Base-by-base conservation (phyloP, 1,140 invertebrate species). In the Apocrypta bakeri region DNA sequence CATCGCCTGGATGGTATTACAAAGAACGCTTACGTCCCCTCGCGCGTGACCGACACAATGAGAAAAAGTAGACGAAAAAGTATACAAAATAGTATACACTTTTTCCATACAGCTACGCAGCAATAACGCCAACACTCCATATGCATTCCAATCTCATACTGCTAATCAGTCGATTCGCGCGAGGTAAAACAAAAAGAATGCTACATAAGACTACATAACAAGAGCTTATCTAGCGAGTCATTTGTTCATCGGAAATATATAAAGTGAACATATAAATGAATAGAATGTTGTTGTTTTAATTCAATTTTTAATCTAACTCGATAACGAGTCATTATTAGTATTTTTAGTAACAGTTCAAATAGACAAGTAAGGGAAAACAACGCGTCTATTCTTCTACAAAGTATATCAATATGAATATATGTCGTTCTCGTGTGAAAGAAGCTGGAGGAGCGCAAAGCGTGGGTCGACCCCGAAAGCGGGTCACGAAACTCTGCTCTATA, bases 391-490 rank as follows among this genome's bases (percentile, higher is more conserved):
- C 4, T 56, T 21, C 17, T 21, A 3, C 48, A 4, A 21, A 3
- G 14, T 14, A 21, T 56, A 21, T n/a, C 14, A 56, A 21, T 56
- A 56, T n/a, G 27, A n/a, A 64, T 61, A 61, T 61, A 48, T 56
- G 3, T n/a, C 48, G 6, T 37, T 37, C 21, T 56, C 48, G 48
- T 56, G 48, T 56, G 17, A 56, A 56, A 56, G 48, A 56, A 61
- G n/a, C 56, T 7, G 33, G 3, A 37, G 33, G 3, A 37, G 33
- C 33, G 9, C 3, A 4, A 61, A 21, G 17, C 17, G 14, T 6
- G 48, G 42, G 21, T 56, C 48, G 48, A 56, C 68, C 27, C 29
- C 29, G 21, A 69, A 69, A 69, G 31, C 68, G 68, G 68, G 68
- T 69, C 68, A 69, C 68, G 68, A 29, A 69, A 69, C 68, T 69